These are phyloP conservation scores for Ectemnius continuus DNA, from an alignment of 2,888 invertebrate species.

Conservation along the genomic window DNA sequence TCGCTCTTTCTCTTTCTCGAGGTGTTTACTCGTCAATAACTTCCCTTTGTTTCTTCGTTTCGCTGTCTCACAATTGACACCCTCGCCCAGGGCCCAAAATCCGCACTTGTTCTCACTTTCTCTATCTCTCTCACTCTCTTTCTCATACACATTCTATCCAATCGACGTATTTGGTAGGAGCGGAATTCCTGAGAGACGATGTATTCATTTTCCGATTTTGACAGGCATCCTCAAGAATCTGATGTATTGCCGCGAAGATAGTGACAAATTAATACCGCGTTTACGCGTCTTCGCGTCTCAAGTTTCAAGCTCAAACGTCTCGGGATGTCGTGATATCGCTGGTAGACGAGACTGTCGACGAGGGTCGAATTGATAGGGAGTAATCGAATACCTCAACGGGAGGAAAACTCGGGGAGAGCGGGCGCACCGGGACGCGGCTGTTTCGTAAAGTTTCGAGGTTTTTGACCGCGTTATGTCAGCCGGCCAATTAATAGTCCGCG, in stretches of 20 bases:
- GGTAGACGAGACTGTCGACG: too few relatives aligned
- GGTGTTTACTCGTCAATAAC: constrained; percentile 74
- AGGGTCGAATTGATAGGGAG: too few relatives aligned
- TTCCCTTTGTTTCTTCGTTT: constrained; percentile 65
- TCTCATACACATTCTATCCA: background rate
- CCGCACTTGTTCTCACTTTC: constrained; percentile 37
- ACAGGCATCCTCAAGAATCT: background rate
- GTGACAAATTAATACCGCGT: too few relatives aligned
- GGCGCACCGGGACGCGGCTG: too few relatives aligned
- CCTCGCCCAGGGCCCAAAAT: constrained; percentile 29
- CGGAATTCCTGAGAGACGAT: constrained; percentile 23
- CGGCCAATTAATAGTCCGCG: background rate
- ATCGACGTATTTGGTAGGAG: constrained; percentile 34
- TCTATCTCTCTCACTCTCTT: background rate
- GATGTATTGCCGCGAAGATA: too few relatives aligned
- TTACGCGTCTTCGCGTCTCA: too few relatives aligned
- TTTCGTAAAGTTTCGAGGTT: constrained; percentile 8
- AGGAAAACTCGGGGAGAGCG: background rate
- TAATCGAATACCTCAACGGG: too few relatives aligned
- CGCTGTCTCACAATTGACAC: constrained; percentile 56
- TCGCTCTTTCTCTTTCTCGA: constrained; percentile 55
- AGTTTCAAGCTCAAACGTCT: too few relatives aligned
- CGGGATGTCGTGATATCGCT: too few relatives aligned
- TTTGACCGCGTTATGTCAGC: constrained; percentile 21
- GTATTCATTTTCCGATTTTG: background rate